Evolutionary conservation across 53 echinoderm and acorn worm genomes (phyloP), one percentile per base, ranked within the genome.

Genomic region (Luidia sarsii): DNA sequence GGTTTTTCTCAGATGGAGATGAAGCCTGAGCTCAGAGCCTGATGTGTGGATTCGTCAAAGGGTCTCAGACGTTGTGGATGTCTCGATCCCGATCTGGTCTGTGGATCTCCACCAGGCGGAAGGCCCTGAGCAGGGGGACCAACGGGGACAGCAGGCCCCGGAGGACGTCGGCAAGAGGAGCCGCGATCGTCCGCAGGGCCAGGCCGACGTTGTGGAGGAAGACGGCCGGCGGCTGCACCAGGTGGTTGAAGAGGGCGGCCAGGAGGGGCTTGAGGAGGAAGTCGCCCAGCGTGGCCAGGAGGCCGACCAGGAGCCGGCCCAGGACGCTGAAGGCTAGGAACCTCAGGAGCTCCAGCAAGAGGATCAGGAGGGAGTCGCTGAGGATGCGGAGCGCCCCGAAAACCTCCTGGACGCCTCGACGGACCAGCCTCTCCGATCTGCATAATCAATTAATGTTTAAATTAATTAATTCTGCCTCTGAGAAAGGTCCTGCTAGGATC

Each of bases 91-190:
- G n/a, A n/a, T n/a, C n/a, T n/a, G n/a, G n/a, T n/a, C 86, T 82
- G 54, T 94, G 91, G 1, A 94, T 24, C 66, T 94, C 94, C 33
- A 94, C 88, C 3, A 94, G 71, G 23, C 94, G 59, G 6, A 91
- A 88, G 21, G 94, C 94, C 39, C 86, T 61, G 4, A 94, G 30
- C 23, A 90, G 73, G 71, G 91, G 88, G 3, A 80, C 91, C 49
- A 91, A 25, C 11, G 60, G 70, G 27, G 79, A 77, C 13, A 91
- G 73, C 43, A 91, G 8, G 22, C 77, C 80, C 15, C 64, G 54
- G 9, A 91, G 19, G 7, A 87, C 50, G 33, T 94, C 94, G 34
- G 82, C 80, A 22, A 91, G 50, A 2, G 94, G 94, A 10, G 45
- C 35, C 5, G 81, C 82, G 14, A 91, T 53, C 7, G 90, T 90